Evolutionary conservation across 2,888 invertebrate species (phyloP), one percentile per base, ranked within the genome.

Genomic region (Xestia sexstrigata): DNA sequence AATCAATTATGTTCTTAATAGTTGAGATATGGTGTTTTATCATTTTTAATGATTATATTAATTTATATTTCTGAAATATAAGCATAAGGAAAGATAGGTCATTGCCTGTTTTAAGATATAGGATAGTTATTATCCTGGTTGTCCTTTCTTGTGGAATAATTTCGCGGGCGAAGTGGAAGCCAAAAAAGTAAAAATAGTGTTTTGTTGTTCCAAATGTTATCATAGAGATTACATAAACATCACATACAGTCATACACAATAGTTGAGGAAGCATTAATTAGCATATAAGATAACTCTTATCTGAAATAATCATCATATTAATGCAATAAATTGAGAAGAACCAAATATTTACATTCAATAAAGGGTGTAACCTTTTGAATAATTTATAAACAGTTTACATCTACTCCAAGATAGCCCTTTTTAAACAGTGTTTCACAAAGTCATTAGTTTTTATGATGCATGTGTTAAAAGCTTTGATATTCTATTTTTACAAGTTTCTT

Each of bases 221-320:
- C 58, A 65, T 45, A 66, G n/a, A 58, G 7, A 62, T 4, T 0
- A 55, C 0, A 65, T 49, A 79, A 69, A 83, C 78, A 69, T 45
- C 9, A 47, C 45, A 35, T 70, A 80, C 35, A n/a, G n/a, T 35
- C 35, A 63, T n/a, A n/a, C n/a, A 80, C 80, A 67, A 80, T 47
- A 23, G 30, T 78, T 67, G 42, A 71, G 84, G 79, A 74, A 71
- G 55, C 62, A 71, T 47, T 74, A 39, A 78, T 78, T 58, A 68
- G 20, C 65, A 83, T 83, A 60, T 13, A 52, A 47, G 68, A 83
- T 86, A 68, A 71, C 55, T 74, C 68, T 72, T 78, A 74, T 86
- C 69, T 66, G 15, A 26, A 62, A 66, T 72, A 70, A 74, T 73
- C 17, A 65, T 55, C 72, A 73, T 65, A 67, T 72, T 72, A 67